Conservation (phyloP, 1,140 invertebrate genomes). For the Drosophila kohkoa region DNA sequence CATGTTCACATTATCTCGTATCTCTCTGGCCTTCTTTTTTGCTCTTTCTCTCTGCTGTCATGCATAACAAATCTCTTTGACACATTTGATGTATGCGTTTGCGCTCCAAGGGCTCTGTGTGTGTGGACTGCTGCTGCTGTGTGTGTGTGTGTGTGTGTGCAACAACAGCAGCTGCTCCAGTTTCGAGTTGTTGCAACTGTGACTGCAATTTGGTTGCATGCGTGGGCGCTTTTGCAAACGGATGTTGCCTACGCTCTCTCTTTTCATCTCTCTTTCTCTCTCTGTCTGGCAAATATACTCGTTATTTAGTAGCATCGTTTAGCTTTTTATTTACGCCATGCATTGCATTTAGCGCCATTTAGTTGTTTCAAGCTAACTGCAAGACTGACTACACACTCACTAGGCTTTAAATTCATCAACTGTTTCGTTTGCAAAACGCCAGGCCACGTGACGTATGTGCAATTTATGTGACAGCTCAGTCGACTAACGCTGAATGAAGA, state of each 20-base stretch:
- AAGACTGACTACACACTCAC: background rate
- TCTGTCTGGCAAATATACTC: conserved; percentile 57
- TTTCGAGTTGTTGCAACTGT: conserved; percentile 37
- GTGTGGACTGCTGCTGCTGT: too few relatives aligned
- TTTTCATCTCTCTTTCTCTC: background rate
- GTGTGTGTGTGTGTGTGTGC: background rate
- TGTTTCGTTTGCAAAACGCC: conserved; percentile 11
- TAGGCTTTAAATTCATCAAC: conserved; percentile 69
- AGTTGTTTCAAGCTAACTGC: conserved; percentile 50
- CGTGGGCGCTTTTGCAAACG: conserved; percentile 44
- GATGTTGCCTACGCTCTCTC: conserved; percentile 19
- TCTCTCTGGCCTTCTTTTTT: conserved; percentile 12
- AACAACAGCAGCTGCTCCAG: conserved; percentile 50
- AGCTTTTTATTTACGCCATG: conserved; percentile 72
- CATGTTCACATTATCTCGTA: conserved; percentile 25
- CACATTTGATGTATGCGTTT: conserved; percentile 78
- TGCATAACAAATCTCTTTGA: conserved; percentile 83
- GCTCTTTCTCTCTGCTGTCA: conserved; percentile 45
- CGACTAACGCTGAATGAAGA: conserved; percentile 29
- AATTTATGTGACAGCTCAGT: conserved; percentile 46
- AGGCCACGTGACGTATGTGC: conserved; percentile 34
- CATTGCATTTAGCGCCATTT: conserved; percentile 75
- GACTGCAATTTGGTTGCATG: conserved; percentile 68
- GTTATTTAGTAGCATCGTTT: conserved; percentile 71
- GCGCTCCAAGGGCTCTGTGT: background rate